Evolutionary conservation across 1,140 invertebrate genomes (phyloP).

Genomic region (Anadara kagoshimensis): DNA sequence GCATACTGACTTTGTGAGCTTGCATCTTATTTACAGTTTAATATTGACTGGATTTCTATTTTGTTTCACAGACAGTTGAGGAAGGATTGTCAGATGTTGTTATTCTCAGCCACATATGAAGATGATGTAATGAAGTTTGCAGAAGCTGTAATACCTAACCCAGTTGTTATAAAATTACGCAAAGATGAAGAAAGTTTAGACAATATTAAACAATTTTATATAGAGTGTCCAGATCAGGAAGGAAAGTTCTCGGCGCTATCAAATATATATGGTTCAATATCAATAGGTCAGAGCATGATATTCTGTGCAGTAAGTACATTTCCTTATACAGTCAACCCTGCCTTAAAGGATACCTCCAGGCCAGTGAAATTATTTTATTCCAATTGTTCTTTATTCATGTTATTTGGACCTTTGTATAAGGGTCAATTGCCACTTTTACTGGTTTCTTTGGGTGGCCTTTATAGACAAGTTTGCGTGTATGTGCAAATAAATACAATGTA

Average conservation of each 20-base stretch:
- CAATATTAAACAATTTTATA: slow-evolving; percentile 98
- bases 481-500: too few species aligned
- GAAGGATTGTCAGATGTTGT: slow-evolving; percentile 93
- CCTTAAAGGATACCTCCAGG: too few species aligned
- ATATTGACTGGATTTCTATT: neutral
- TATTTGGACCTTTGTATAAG: too few species aligned
- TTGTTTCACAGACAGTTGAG: slow-evolving; percentile 57
- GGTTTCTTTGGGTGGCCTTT: too few species aligned
- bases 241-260: slow-evolving; percentile 93
- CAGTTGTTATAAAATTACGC: slow-evolving; percentile 88
- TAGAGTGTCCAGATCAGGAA: slow-evolving; percentile 84
- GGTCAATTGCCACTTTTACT: too few species aligned
- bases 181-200: slow-evolving; percentile 97
- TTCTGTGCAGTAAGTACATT: slow-evolving; percentile 96
- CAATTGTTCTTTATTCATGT: too few species aligned
- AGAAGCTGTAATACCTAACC: slow-evolving; percentile 93
- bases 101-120: slow-evolving; percentile 99
- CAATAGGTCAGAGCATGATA: slow-evolving; percentile 98
- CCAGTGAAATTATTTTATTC: too few species aligned
- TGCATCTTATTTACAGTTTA: neutral
- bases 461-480: too few species aligned
- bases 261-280: slow-evolving; percentile 96
- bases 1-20: neutral
- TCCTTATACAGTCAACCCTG: too few species aligned
- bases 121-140: slow-evolving; percentile 97